These are phyloP conservation scores for Prunella himalayana DNA, from an alignment of 2,113 vertebrate species.

Conservation along the genomic window DNA sequence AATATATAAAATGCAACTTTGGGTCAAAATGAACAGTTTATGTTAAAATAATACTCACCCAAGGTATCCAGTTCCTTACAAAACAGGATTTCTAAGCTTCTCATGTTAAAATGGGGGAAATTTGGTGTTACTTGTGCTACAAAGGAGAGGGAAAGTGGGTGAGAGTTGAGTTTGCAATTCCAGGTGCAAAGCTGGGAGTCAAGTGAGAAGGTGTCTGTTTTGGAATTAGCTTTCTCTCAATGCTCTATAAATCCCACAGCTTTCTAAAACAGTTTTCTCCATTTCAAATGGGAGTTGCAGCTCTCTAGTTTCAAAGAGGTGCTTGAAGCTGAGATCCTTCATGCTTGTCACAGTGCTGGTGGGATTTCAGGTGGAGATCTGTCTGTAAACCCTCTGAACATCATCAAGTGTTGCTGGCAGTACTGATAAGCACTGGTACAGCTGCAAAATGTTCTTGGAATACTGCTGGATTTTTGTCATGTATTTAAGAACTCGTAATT, in stretches of 20 bases:
- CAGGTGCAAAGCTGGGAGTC: not conserved
- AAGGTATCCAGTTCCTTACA: not conserved
- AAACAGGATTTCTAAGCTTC: not conserved
- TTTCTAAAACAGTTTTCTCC: not conserved
- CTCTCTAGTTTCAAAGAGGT: not conserved
- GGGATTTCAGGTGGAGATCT: not conserved
- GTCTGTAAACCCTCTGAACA: not conserved
- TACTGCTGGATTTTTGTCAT: not conserved
- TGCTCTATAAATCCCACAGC: not conserved
- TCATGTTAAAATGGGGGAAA: not conserved
- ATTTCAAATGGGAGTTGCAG: not conserved
- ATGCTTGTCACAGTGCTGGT: not conserved
- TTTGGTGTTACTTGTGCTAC: not conserved
- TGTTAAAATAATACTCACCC: not conserved
- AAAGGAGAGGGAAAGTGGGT: not conserved
- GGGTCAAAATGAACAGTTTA: constrained; percentile 14
- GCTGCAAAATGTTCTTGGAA: not conserved
- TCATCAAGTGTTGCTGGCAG: not conserved
- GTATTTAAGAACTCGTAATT: not conserved
- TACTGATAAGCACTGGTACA: not conserved
- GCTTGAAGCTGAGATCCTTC: not conserved
- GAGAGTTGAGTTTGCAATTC: not conserved
- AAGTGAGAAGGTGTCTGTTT: not conserved
- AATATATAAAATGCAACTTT: not conserved
- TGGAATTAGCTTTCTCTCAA: not conserved